These are phyloP conservation scores for Philotrypesis tridentata DNA, from an alignment of 1,140 invertebrate genomes.

Conservation along the genomic window DNA sequence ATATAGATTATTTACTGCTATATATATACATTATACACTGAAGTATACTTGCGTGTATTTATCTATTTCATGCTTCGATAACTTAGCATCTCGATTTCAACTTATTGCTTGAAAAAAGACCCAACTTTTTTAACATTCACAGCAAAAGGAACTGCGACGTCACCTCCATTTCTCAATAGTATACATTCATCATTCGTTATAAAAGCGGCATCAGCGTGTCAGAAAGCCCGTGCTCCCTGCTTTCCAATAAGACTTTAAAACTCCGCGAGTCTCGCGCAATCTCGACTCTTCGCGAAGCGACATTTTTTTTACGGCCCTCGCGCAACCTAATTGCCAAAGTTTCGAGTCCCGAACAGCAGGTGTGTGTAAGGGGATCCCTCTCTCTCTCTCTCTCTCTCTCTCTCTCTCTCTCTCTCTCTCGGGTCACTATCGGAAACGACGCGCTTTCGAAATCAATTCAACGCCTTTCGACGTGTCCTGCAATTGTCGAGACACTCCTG, in stretches of 20 bases:
- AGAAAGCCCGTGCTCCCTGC: neutral
- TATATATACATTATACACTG: too few species aligned
- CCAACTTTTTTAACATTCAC: too few species aligned
- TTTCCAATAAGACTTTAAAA: conserved; percentile 17
- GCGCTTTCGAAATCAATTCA: conserved; percentile 11
- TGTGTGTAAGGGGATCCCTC: conserved; percentile 40
- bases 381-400: conserved; percentile 9
- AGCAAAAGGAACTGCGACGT: too few species aligned
- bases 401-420: conserved; percentile 4
- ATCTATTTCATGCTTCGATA: too few species aligned
- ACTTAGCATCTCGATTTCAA: too few species aligned
- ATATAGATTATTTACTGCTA: too few species aligned
- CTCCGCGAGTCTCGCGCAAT: neutral
- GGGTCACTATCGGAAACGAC: neutral
- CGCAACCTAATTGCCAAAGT: conserved; percentile 45
- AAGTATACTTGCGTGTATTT: too few species aligned
- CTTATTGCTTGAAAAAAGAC: too few species aligned
- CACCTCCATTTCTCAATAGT: too few species aligned
- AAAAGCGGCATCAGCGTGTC: neutral
- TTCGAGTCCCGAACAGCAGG: conserved; percentile 25
- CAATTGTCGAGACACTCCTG: neutral
- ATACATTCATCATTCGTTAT: neutral
- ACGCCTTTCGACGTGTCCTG: conserved; percentile 1
- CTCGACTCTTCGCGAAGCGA: neutral
- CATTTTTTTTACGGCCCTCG: conserved; percentile 17